Evolutionary conservation across 2,888 invertebrate genomes (phyloP), one percentile per base, ranked within the genome.

Genomic region (Nebria salina): DNA sequence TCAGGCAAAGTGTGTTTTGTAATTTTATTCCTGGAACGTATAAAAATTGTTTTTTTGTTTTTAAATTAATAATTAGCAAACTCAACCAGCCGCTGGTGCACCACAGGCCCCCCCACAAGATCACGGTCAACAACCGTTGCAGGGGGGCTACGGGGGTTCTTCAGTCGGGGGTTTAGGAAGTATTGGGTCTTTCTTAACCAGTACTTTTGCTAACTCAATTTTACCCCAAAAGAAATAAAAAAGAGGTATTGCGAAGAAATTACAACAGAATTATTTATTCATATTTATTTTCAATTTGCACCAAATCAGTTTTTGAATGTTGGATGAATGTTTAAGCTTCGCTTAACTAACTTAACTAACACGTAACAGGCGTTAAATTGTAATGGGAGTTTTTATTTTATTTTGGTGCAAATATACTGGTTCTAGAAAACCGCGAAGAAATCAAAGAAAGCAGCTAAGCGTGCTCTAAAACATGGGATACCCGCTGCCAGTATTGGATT

Each of bases 401-500:
- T 15, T 20, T 79, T 79, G 77, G 79, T 79, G 79, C 79, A 79
- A 79, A 75, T 68, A 43, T 73, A 78, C 76, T 4, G 66, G 6
- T 11, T 15, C n/a, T 15, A 70, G 70, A 70, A 25, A 34, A 15
- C 11, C 9, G 75, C 65, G 65, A 78, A 82, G 66, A 83, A 84
- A 82, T 80, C 82, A 79, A 83, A 84, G 72, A 84, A 85, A 42
- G 81, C 82, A 11, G 84, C 85, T n/a, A 85, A 89, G 83, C 90
- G 89, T 83, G 87, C 89, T 4, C 82, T 89, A 82, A 90, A 89
- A 84, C 89, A 89, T 83, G 90, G 89, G 13, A 74, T 89, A 79
- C 89, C 89, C 0, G 79, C 88, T 6, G 89, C 89, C 26, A 88
- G 88, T 25, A 87, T 84, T 25, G 92, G 92, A 0, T 86, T 92